phyloP scores from a whole-genome alignment of 2,888 invertebrate genomes.

The Tineola bisselliella region DNA sequence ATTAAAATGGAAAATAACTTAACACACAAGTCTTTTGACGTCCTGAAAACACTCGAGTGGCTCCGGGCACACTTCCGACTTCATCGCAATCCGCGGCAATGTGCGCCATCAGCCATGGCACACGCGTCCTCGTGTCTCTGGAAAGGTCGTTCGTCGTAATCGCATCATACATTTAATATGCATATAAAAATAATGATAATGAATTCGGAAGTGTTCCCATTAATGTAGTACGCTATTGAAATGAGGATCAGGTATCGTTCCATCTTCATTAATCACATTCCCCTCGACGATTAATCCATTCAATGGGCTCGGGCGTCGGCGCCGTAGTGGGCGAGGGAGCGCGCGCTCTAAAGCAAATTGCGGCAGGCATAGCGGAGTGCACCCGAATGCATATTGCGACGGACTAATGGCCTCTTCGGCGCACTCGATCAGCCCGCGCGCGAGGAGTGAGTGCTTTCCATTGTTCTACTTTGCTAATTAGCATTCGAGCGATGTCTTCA shows the following conservation, averaged over 20 bases:
- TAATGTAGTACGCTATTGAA: neutral
- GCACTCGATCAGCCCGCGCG: no score
- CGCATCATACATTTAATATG: no score
- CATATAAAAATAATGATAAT: neutral
- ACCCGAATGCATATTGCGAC: no score
- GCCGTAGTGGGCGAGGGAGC: no score
- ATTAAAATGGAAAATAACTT: neutral
- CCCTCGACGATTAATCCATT: neutral
- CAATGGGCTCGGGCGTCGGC: neutral
- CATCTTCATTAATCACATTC: conserved; percentile 3
- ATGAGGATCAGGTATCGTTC: conserved; percentile 3
- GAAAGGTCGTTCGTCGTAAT: no score
- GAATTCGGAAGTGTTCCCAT: neutral
- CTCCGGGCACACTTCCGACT: neutral
- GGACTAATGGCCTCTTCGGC: no score
- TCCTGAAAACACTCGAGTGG: neutral
- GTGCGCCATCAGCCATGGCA: no score
- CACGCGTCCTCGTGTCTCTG: no score
- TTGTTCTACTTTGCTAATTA: neutral
- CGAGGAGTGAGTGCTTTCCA: neutral
- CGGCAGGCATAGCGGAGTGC: no score
- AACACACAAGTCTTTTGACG: neutral
- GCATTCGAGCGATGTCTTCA: no score
- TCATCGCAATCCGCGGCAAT: no score
- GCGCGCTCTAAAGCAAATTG: no score